phyloP scores from a whole-genome alignment of 1,140 invertebrate species.

The Drosophila ercepeae region DNA sequence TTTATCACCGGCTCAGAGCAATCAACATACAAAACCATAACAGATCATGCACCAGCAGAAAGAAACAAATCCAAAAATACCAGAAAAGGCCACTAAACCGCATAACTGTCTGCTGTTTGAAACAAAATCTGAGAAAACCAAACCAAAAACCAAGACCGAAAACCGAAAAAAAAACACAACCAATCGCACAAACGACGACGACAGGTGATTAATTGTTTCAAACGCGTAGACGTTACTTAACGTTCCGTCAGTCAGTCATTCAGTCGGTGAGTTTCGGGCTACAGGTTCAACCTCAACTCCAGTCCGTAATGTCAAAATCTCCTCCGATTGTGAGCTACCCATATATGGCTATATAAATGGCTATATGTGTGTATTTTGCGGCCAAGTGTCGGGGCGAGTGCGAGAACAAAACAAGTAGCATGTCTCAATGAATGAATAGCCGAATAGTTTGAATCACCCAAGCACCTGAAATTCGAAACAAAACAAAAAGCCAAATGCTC shows the following conservation, averaged over 20 bases:
- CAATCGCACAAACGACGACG: constrained; percentile 67
- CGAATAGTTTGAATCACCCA: constrained; percentile 75
- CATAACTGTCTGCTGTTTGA: constrained; percentile 55
- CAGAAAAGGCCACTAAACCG: constrained; percentile 57
- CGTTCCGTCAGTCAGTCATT: constrained; percentile 41
- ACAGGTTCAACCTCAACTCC: constrained; percentile 48
- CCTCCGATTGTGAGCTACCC: constrained; percentile 41
- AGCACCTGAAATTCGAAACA: constrained; percentile 78
- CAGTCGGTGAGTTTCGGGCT: constrained; percentile 16
- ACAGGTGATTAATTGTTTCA: constrained; percentile 81
- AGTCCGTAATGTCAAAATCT: constrained; percentile 71
- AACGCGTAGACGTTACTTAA: constrained; percentile 80
- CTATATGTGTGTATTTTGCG: constrained; percentile 38
- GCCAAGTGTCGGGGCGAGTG: constrained; percentile 64
- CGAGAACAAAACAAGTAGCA: constrained; percentile 77
- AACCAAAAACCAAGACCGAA: constrained; percentile 20
- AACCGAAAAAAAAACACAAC: constrained; percentile 33
- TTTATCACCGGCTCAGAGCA: constrained; percentile 60
- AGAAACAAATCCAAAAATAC: constrained; percentile 46
- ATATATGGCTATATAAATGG: constrained; percentile 58
- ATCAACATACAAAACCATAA: constrained; percentile 64
- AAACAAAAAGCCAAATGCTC: constrained; percentile 63
- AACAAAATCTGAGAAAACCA: constrained; percentile 40
- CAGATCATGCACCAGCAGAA: constrained; percentile 50
- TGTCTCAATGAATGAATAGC: constrained; percentile 72